Conservation (phyloP, 2,113 vertebrate species). For the Otus sunia region DNA sequence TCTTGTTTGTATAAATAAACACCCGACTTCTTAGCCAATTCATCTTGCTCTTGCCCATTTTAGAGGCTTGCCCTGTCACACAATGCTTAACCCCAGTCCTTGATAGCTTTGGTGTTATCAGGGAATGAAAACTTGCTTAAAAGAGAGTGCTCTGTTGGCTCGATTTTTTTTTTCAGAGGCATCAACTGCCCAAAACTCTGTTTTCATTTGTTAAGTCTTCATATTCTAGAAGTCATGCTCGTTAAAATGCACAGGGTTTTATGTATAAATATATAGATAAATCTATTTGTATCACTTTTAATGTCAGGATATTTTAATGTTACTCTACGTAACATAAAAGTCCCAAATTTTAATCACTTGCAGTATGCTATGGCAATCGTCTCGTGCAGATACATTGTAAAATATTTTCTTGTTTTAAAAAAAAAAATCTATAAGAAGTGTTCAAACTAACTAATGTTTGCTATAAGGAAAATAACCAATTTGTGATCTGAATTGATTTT, state of each 20-base stretch:
- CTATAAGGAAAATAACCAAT: slow-evolving; percentile 63
- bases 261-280: not conserved
- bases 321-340: not conserved
- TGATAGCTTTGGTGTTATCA: slow-evolving; percentile 42
- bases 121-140: slow-evolving; percentile 45
- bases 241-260: not conserved
- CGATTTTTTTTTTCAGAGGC: not conserved
- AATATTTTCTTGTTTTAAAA: slow-evolving; percentile 25
- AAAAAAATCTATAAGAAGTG: slow-evolving; percentile 52
- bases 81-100: slow-evolving; percentile 36
- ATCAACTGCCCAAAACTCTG: not conserved
- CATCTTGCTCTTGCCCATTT: slow-evolving; percentile 57
- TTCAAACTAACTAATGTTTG: slow-evolving; percentile 59
- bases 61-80: slow-evolving; percentile 53
- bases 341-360: slow-evolving; percentile 38
- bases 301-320: not conserved
- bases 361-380: not conserved
- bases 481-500: slow-evolving; percentile 58
- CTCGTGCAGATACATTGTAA: slow-evolving; percentile 1
- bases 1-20: slow-evolving; percentile 76
- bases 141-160: not conserved
- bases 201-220: not conserved
- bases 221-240: not conserved
- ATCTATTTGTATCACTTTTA: not conserved
- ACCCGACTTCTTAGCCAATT: slow-evolving; percentile 68